phyloP scores from a whole-genome alignment of 2,113 vertebrate genomes.

The Rhinopithecus roxellana region DNA sequence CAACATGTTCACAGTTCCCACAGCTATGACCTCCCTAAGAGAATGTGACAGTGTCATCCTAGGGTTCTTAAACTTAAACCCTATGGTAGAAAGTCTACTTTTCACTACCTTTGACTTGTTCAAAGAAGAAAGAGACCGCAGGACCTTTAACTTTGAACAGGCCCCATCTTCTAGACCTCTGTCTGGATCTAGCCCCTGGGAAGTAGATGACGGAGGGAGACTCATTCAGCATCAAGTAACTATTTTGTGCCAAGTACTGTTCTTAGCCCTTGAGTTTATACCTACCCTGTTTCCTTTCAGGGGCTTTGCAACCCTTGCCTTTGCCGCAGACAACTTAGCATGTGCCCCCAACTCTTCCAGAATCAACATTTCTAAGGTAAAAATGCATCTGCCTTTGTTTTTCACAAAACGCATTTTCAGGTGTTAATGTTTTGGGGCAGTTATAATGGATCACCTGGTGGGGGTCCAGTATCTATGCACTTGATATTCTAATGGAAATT shows the following conservation, averaged over 20 bases:
- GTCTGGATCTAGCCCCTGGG: background rate
- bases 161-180: background rate
- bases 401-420: background rate
- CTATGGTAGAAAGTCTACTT: background rate
- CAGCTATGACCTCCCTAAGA: background rate
- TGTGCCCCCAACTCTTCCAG: background rate
- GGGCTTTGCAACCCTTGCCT: background rate
- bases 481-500: background rate
- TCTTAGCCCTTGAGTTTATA: background rate
- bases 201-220: background rate
- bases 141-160: background rate
- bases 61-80: background rate
- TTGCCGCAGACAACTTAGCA: background rate
- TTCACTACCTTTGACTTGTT: background rate
- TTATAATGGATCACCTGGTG: background rate
- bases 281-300: background rate
- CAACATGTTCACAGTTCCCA: background rate
- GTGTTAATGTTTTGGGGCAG: background rate
- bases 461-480: background rate
- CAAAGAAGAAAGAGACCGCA: background rate
- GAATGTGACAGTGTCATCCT: background rate
- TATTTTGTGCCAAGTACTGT: background rate
- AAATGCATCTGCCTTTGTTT: background rate
- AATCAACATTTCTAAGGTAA: background rate
- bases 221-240: background rate